Percentiles rank a stretch among this genome's conserved stretches.
Evolutionary conservation across 2,888 invertebrate genomes (phyloP).

Genomic region (Ethmia dodecea): DNA sequence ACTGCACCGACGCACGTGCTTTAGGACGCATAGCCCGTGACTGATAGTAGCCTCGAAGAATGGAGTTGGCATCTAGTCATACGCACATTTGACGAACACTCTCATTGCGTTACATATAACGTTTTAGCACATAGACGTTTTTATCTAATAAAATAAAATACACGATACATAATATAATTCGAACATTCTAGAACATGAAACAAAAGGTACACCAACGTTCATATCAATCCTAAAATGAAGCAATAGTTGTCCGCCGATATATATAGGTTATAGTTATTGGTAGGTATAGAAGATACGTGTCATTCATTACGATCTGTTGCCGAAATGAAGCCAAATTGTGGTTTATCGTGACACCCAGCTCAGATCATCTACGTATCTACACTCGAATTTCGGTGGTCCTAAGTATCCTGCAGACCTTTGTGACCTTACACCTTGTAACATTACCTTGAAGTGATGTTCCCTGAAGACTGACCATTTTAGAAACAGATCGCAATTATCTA

Average conservation of each 20-base stretch:
- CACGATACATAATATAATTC: constrained; percentile 48
- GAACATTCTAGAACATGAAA: constrained; percentile 52
- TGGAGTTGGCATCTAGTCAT: constrained; percentile 64
- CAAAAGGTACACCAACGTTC: constrained; percentile 46
- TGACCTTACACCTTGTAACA: constrained; percentile 10
- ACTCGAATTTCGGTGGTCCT: constrained; percentile 19
- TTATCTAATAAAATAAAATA: constrained; percentile 62
- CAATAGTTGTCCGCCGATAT: constrained; percentile 47
- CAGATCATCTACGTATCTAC: constrained; percentile 55
- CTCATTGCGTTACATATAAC: constrained; percentile 75
- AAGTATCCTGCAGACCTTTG: constrained; percentile 3
- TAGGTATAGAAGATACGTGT: constrained; percentile 39
- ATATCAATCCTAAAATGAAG: constrained; percentile 65
- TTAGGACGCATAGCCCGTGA: constrained; percentile 53
- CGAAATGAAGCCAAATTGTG: constrained; percentile 72
- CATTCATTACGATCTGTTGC: constrained; percentile 74
- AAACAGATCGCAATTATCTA: constrained; percentile 73
- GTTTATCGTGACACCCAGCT: constrained; percentile 67
- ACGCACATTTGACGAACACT: constrained; percentile 66
- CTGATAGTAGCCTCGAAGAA: constrained; percentile 44
- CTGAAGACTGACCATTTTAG: constrained; percentile 65
- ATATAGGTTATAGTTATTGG: constrained; percentile 33
- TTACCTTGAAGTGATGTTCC: constrained; percentile 6
- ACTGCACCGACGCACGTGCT: constrained; percentile 53
- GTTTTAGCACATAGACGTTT: constrained; percentile 69